Evolutionary conservation across 2,888 invertebrate genomes (phyloP), one percentile per base, ranked within the genome.

Genomic region (Xanthorhoe designata): DNA sequence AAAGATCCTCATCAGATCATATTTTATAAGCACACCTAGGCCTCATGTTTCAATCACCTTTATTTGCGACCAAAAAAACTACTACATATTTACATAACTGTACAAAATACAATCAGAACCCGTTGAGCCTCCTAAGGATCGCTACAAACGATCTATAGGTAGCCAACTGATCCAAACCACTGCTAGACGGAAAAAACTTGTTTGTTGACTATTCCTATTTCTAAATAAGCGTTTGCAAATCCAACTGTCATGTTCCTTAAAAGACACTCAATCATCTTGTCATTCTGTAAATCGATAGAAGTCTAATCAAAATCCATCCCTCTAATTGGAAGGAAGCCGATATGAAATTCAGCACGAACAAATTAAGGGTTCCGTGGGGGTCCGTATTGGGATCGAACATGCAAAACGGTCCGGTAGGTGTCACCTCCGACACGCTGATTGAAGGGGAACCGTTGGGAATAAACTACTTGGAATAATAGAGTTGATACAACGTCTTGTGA

Each of bases 341-440:
- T 68, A 64, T 68, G 67, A 68, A 64, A 68, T 68, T 68, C 67
- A 68, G 60, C 60, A 64, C 66, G 66, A 62, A 62, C 67, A 68
- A 68, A 64, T 68, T 64, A 68, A 66, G 67, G 67, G 60, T 52
- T 57, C 61, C 52, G 64, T 61, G 64, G 64, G 61, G 64, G 47
- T 63, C 63, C 52, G 47, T 61, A 51, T 60, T 54, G 51, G 73
- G 77, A 85, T 84, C 82, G 84, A 85, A 84, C 79, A 69, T 76
- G 76, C 78, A 75, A 75, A 74, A 66, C 71, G 72, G 74, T 71
- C 74, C 72, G 64, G 80, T 78, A 83, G 79, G 81, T 82, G 81
- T 80, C 79, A 77, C 71, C 71, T 68, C 71, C 68, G 73, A 73
- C 72, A 74, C 73, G 74, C 70, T 83, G 85, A 88, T 88, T 87